Conservation (phyloP, 2,888 invertebrate genomes). For the Drosophila formosana region DNA sequence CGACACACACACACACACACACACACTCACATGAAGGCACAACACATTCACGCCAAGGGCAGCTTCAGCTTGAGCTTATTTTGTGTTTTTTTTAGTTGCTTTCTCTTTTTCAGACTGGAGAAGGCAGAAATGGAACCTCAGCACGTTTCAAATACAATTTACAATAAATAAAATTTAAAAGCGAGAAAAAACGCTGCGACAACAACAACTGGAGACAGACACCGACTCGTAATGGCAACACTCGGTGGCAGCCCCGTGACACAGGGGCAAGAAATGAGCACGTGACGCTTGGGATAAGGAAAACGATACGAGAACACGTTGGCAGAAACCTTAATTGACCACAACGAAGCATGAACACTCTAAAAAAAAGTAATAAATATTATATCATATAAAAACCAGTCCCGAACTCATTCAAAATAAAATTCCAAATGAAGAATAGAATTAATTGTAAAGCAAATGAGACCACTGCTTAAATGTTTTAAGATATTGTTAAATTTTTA, state of each 20-base stretch:
- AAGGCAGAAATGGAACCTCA: conserved; percentile 70
- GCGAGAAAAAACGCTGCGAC: conserved; percentile 67
- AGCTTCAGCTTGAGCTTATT: conserved; percentile 42
- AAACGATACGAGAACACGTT: conserved; percentile 43
- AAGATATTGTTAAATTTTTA: no score
- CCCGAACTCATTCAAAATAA: no score
- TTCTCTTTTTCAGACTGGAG: conserved; percentile 10
- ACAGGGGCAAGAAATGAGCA: conserved; percentile 48
- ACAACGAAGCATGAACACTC: conserved; percentile 19
- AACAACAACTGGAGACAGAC: conserved; percentile 44
- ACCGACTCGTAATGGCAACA: conserved; percentile 53
- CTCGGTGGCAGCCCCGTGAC: not conserved
- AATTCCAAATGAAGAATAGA: no score
- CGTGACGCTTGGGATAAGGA: conserved; percentile 65
- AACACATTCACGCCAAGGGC: conserved; percentile 50
- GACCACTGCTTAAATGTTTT: no score
- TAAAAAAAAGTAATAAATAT: not conserved
- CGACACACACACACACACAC: conserved; percentile 59
- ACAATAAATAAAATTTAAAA: conserved; percentile 81
- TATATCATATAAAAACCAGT: no score
- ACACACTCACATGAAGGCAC: conserved; percentile 31
- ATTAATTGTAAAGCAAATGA: no score
- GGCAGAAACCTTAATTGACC: not conserved
- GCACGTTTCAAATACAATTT: conserved; percentile 81
- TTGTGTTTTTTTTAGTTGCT: conserved; percentile 10